A percentile compares a stretch with the other conserved stretches of the same genome.
phyloP scores from a whole-genome alignment of 2,113 vertebrate genomes.

The Aptenodytes patagonicus region DNA sequence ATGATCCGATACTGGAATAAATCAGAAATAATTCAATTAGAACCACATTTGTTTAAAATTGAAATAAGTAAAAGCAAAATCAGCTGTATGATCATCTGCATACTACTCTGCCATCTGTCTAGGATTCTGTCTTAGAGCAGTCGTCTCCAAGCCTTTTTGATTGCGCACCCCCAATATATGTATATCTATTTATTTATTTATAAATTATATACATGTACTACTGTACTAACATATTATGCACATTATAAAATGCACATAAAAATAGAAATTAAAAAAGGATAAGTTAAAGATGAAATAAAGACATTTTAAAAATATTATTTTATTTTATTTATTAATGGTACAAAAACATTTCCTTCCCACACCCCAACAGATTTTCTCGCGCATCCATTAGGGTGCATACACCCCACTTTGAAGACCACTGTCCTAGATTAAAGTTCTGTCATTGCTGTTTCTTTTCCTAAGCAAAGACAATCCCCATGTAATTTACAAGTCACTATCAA shows the following conservation, averaged over 20 bases:
- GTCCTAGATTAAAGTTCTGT: neutral
- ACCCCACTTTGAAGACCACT: neutral
- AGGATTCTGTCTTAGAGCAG: neutral
- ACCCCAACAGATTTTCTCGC: neutral
- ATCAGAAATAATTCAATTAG: neutral
- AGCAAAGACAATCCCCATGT: neutral
- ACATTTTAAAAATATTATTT: neutral
- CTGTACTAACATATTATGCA: neutral
- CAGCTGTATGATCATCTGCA: neutral
- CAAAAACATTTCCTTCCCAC: neutral
- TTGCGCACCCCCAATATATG: neutral
- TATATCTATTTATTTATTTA: neutral
- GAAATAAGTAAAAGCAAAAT: neutral
- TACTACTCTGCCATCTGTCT: neutral
- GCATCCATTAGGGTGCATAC: rapidly evolving
- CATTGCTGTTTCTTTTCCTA: neutral
- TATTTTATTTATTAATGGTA: neutral
- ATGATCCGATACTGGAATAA: neutral
- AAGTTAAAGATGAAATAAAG: neutral
- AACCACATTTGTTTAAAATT: neutral
- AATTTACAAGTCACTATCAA: neutral
- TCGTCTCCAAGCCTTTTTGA: neutral
- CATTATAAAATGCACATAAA: neutral
- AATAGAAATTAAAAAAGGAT: neutral
- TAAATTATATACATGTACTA: neutral